Evolutionary conservation across 2,797 vertebrate genomes (phyloP), one percentile per base, ranked within the genome.

Genomic region (Artibeus jamaicensis): DNA sequence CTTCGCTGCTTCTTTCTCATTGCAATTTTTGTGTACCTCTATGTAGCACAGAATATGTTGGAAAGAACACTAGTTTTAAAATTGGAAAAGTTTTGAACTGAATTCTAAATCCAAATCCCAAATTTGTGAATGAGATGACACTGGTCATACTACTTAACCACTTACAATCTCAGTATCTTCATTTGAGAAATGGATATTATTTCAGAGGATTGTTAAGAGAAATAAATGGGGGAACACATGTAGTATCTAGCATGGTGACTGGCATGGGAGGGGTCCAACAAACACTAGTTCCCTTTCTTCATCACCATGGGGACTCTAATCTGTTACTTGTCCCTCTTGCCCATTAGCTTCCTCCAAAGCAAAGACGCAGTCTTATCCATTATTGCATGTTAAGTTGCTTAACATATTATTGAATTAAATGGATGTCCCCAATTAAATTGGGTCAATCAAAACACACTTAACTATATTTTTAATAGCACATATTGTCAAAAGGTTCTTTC

Each of bases 51-150:
- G 22, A 29, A 37, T 53, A 14, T 57, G 2, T 26, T 86, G 48
- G 46, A 82, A 92, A 46, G 34, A 65, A 12, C 14, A 55, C 18
- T 86, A 10, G n/a, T 74, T 88, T 90, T 85, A 67, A 89, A 24
- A 34, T 2, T 87, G 68, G n/a, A 59, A 37, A 92, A 73, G 29
- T 81, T 95, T 46, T 76, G 8, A 9, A 34, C 46, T 86, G 53
- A 94, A 86, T 81, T 93, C 73, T 96, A 68, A 77, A 71, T 93
- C 76, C 22, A 90, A 55, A 83, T 93, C 84, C 57, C 50, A 77
- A 44, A 59, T 32, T 87, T 73, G 34, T 59, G 90, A 91, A 46
- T 65, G 44, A 53, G 32, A 74, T 53, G 37, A 37, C 15, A 32
- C 65, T 81, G 42, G 18, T 34, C 34, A 59, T 37, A 37, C 59